These are phyloP conservation scores for Aurelia aurita complex sp. Pacific DNA, from an alignment of 30 jellyfish, hydroid and myxozoan genomes.

Conservation along the genomic window DNA sequence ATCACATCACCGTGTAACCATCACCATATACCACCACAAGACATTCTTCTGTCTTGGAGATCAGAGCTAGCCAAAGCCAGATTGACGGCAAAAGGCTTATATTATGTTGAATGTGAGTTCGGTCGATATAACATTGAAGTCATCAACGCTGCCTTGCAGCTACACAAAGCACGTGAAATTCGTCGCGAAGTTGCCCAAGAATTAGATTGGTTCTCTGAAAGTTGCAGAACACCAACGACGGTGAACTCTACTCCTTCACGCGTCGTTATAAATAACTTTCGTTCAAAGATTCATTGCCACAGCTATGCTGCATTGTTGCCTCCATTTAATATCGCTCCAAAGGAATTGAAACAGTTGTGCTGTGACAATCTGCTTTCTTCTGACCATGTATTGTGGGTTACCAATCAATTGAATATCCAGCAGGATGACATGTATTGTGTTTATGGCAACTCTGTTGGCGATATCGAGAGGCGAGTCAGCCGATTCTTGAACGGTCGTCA, in stretches of 20 bases:
- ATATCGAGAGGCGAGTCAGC: not conserved
- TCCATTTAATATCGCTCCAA: not conserved
- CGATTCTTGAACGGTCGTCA: not conserved
- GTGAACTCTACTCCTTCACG: not conserved
- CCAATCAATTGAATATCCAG: not conserved
- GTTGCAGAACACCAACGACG: not conserved
- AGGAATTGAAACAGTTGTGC: constrained; percentile 4
- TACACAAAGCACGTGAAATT: not conserved
- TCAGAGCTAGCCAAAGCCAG: not conserved
- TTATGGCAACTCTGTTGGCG: not conserved
- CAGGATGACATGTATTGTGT: not conserved
- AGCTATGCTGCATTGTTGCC: not conserved
- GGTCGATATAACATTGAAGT: not conserved
- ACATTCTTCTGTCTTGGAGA: not conserved
- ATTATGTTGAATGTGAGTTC: not conserved
- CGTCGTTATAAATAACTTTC: not conserved
- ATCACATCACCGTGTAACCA: not conserved
- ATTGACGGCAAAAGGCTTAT: not conserved
- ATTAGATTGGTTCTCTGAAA: not conserved
- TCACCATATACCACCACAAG: not conserved
- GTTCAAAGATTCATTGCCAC: not conserved
- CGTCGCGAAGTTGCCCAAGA: not conserved
- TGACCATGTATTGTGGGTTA: not conserved
- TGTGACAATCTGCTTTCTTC: not conserved
- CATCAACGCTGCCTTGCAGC: not conserved